A percentile compares a stretch with the other conserved stretches of the same genome.
Evolutionary conservation across 2,888 invertebrate genomes (phyloP).

Genomic region (Pollenia griseotomentosa): DNA sequence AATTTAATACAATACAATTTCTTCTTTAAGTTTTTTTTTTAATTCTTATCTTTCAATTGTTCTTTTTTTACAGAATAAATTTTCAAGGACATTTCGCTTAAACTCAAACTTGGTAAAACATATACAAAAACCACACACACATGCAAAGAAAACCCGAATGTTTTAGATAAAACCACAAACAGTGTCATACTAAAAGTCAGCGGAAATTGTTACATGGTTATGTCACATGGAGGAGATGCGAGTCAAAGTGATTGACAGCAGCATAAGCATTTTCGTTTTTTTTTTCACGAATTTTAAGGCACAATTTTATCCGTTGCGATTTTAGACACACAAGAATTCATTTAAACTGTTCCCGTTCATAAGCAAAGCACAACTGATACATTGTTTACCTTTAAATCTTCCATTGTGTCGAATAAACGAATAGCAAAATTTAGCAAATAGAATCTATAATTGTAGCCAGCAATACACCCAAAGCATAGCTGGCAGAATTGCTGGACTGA

Average conservation of each 20-base stretch:
- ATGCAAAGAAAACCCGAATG: not conserved
- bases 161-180: not conserved
- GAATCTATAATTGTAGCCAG: constrained; percentile 38
- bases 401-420: constrained; percentile 9
- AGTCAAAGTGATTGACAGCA: constrained; percentile 2
- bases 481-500: constrained; percentile 17
- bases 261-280: not conserved
- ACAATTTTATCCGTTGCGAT: constrained; percentile 29
- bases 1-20: constrained; percentile 3
- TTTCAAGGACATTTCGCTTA: constrained; percentile 27
- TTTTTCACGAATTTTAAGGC: not conserved
- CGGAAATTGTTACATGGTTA: not conserved
- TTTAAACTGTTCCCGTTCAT: constrained; percentile 80
- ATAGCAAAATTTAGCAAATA: constrained; percentile 47
- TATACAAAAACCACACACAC: too few species aligned
- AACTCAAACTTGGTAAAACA: not conserved
- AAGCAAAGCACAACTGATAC: constrained; percentile 80
- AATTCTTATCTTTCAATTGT: constrained; percentile 7
- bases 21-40: constrained; percentile 21
- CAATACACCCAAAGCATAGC: constrained; percentile 30
- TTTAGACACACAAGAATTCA: constrained; percentile 19
- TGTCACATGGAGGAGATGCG: not conserved
- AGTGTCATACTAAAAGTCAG: constrained; percentile 2
- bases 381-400: constrained; percentile 73
- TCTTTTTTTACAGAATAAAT: not conserved